These are phyloP conservation scores for Priocnemis perturbator DNA, from an alignment of 2,888 invertebrate species.

Conservation along the genomic window DNA sequence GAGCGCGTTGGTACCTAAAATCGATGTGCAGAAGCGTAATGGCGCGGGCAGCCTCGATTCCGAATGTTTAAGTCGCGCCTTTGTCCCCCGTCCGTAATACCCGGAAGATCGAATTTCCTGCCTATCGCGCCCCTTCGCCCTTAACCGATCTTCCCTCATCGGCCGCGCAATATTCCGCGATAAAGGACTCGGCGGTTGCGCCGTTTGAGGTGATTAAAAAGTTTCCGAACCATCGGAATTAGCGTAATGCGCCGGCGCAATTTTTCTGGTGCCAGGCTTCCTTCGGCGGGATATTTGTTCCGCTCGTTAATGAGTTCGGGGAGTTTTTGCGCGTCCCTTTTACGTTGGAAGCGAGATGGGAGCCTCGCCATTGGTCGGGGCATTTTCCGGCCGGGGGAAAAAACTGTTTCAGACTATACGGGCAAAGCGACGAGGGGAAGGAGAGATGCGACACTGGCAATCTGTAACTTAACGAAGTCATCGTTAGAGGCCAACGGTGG, in stretches of 20 bases:
- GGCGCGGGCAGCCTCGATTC: constrained; percentile 21
- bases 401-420: too few species aligned
- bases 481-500: constrained; percentile 17
- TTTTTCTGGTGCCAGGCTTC: constrained; percentile 6
- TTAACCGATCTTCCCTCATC: too few species aligned
- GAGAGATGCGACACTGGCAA: constrained; percentile 22
- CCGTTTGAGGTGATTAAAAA: too few species aligned
- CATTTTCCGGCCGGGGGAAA: constrained; percentile 16
- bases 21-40: constrained; percentile 26
- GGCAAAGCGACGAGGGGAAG: constrained; percentile 2
- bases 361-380: constrained; percentile 9
- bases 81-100: too few species aligned
- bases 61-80: constrained; percentile 24
- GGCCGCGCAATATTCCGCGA: too few species aligned
- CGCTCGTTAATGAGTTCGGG: constrained; percentile 20
- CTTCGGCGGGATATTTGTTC: constrained; percentile 29
- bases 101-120: constrained; percentile 16
- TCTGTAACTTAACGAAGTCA: constrained; percentile 30
- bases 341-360: too few species aligned
- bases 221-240: constrained; percentile 14
- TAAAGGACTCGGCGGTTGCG: too few species aligned
- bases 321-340: constrained; percentile 11
- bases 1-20: not conserved
- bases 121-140: constrained; percentile 1
- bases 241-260: constrained; percentile 17